These are phyloP conservation scores for Huso huso DNA, from an alignment of 2,797 vertebrate genomes.

Conservation along the genomic window DNA sequence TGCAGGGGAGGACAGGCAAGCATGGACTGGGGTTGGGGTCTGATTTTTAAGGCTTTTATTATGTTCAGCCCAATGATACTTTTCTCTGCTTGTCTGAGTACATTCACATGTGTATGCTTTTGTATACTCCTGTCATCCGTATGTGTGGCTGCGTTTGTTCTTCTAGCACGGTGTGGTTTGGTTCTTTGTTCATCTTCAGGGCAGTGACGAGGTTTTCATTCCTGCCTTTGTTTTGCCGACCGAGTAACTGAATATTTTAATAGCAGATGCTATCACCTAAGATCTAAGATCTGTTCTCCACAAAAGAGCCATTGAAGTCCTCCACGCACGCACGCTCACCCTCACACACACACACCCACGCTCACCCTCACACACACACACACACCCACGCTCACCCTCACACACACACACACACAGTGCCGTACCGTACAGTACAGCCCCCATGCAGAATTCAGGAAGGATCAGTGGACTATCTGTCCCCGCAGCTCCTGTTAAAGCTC, in stretches of 20 bases:
- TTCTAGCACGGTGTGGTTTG: no score
- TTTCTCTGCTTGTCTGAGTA: no score
- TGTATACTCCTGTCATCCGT: no score
- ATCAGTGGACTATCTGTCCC: neutral
- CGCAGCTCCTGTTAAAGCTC: neutral
- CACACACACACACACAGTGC: slow-evolving; percentile 5
- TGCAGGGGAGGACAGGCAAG: no score
- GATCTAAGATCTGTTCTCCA: no score
- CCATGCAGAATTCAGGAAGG: slow-evolving; percentile 6
- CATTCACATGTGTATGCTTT: no score
- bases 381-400: slow-evolving; percentile 5
- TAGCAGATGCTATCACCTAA: no score
- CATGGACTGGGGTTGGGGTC: no score
- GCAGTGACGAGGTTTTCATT: slow-evolving; percentile 19
- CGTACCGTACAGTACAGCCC: slow-evolving; percentile 3
- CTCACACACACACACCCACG: neutral
- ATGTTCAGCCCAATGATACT: no score
- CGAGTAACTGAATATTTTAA: neutral
- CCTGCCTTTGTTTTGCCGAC: slow-evolving; percentile 1
- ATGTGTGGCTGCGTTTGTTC: no score
- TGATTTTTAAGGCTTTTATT: no score
- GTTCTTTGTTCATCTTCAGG: slow-evolving; percentile 27
- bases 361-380: neutral
- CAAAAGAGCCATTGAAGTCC: neutral
- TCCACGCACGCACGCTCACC: slow-evolving; percentile 3